Evolutionary conservation across 2,888 invertebrate genomes (phyloP).

Genomic region (Thereva nobilitata): DNA sequence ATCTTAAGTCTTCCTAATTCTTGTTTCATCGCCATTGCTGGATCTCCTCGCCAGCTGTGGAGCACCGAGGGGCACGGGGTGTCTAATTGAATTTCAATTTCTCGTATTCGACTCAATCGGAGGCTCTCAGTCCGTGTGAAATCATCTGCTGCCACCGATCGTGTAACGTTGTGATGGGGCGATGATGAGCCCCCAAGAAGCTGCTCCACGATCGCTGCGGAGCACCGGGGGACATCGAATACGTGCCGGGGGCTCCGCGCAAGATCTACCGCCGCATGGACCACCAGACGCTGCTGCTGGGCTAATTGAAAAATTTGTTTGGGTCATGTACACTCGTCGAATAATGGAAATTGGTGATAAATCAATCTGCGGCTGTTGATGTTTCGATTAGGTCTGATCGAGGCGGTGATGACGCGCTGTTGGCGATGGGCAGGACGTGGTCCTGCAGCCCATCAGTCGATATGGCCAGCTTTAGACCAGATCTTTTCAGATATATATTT

Average conservation of each 20-base stretch:
- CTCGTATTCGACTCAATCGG: slow-evolving; percentile 20
- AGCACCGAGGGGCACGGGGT: neutral
- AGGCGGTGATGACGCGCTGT: slow-evolving; percentile 3
- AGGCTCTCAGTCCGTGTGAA: slow-evolving; percentile 9
- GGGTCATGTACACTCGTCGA: slow-evolving; percentile 35
- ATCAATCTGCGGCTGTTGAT: slow-evolving; percentile 39
- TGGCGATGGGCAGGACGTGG: neutral
- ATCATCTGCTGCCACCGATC: slow-evolving; percentile 18
- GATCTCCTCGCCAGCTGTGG: neutral
- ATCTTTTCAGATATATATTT: too few species aligned
- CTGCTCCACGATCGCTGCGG: slow-evolving; percentile 6
- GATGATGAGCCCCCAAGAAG: slow-evolving; percentile 9
- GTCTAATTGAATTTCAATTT: slow-evolving; percentile 30
- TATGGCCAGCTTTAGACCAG: too few species aligned
- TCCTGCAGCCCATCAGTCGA: neutral
- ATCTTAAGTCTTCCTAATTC: slow-evolving; percentile 1
- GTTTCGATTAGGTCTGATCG: slow-evolving; percentile 37
- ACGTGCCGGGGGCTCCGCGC: neutral
- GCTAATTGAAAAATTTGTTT: slow-evolving; percentile 40
- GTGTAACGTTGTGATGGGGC: slow-evolving; percentile 13
- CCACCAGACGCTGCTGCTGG: slow-evolving; percentile 30
- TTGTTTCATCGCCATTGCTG: slow-evolving; percentile 22
- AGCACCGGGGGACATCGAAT: neutral
- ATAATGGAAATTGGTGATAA: slow-evolving; percentile 41
- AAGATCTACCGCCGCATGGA: slow-evolving; percentile 26